These are phyloP conservation scores for Acanthaster planci DNA, from an alignment of 35 echinoderm and acorn worm species.

Conservation along the genomic window DNA sequence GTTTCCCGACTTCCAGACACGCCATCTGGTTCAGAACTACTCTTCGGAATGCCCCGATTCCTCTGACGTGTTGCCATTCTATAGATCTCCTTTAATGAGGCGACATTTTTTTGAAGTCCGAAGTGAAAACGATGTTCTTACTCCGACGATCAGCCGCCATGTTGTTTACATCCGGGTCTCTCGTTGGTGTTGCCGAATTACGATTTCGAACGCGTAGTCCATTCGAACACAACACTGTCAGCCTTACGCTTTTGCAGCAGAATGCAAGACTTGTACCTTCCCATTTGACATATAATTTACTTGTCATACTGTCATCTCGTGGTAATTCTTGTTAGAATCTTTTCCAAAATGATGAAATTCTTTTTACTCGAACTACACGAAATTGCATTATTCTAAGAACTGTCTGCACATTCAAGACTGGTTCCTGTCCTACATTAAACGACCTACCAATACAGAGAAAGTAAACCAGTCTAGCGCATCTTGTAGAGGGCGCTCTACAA, in stretches of 20 bases:
- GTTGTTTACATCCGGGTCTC: slow-evolving; percentile 61
- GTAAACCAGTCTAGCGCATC: slow-evolving; percentile 4
- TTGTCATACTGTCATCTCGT: too few relatives aligned
- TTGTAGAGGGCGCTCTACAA: too few relatives aligned
- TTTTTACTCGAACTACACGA: too few relatives aligned
- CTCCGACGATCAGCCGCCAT: slow-evolving; percentile 34
- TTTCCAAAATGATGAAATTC: too few relatives aligned
- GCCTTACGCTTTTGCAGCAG: too few relatives aligned
- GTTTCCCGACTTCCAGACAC: slow-evolving; percentile 6
- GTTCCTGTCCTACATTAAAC: too few relatives aligned
- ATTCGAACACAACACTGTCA: neutral
- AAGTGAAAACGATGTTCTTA: neutral
- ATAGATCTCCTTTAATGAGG: neutral
- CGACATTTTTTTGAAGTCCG: neutral
- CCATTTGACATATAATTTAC: too few relatives aligned
- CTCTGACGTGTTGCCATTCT: slow-evolving; percentile 23
- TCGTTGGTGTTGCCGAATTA: too few relatives aligned
- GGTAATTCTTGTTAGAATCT: too few relatives aligned
- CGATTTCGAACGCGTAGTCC: neutral
- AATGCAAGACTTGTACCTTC: too few relatives aligned
- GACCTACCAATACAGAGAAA: neutral
- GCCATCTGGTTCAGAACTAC: slow-evolving; percentile 13
- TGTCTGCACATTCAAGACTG: too few relatives aligned
- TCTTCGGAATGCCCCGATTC: neutral
- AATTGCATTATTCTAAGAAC: too few relatives aligned